Evolutionary conservation across 1,140 invertebrate genomes (phyloP).

Genomic region (Calliphora vicina): DNA sequence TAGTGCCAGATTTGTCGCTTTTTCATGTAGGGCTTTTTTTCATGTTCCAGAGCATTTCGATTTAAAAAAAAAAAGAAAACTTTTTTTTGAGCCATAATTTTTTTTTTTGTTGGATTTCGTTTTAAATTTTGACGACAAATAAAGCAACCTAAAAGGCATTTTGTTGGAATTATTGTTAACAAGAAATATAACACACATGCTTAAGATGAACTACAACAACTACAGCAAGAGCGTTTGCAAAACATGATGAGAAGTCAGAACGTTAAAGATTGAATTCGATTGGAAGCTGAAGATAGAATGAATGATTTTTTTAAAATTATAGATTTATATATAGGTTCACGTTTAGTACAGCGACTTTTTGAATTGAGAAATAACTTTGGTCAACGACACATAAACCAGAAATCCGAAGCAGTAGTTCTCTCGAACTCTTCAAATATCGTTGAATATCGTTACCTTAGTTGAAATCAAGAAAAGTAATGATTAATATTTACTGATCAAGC

Average conservation of each 20-base stretch:
- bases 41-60: neutral
- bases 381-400: too few species aligned
- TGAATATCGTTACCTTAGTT: too few species aligned
- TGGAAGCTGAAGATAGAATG: too few species aligned
- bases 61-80: slow-evolving; percentile 14
- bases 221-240: slow-evolving; percentile 41
- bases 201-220: slow-evolving; percentile 43
- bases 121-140: slow-evolving; percentile 31
- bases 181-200: slow-evolving; percentile 39
- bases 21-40: slow-evolving; percentile 42
- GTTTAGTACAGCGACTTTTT: too few species aligned
- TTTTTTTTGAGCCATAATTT: slow-evolving; percentile 16
- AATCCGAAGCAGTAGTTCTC: too few species aligned
- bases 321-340: too few species aligned
- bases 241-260: neutral
- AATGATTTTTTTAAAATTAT: too few species aligned
- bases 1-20: slow-evolving; percentile 62
- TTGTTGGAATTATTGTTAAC: slow-evolving; percentile 63
- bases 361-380: too few species aligned
- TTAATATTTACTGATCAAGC: too few species aligned
- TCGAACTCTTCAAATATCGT: too few species aligned
- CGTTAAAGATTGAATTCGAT: neutral
- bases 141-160: slow-evolving; percentile 48
- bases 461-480: too few species aligned
- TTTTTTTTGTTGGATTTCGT: neutral